phyloP scores from a whole-genome alignment of 1,140 invertebrate species.

The Bombus turneri region DNA sequence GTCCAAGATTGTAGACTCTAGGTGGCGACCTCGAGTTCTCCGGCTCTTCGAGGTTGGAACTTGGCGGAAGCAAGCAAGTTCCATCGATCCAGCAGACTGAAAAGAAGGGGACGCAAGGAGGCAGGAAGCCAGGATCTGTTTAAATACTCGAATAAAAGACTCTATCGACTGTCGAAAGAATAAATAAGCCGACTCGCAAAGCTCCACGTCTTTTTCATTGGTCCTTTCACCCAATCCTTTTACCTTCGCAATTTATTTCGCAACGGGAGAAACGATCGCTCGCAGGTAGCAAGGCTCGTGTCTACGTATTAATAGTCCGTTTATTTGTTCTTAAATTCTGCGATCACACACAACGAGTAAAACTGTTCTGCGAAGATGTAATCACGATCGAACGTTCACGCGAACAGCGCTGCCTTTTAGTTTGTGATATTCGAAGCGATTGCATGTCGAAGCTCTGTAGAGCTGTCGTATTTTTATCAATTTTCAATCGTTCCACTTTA shows the following conservation, averaged over 20 bases:
- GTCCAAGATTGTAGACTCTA: background rate
- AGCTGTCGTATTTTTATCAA: background rate
- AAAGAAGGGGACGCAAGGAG: too few species aligned
- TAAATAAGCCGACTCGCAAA: conserved; percentile 17
- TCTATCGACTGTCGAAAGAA: background rate
- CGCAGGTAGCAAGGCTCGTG: too few species aligned
- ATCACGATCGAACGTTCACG: background rate
- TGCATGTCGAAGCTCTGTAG: background rate
- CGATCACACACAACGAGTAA: background rate
- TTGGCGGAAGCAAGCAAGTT: background rate
- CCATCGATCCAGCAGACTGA: background rate
- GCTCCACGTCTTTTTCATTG: conserved; percentile 11
- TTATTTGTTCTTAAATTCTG: conserved; percentile 20
- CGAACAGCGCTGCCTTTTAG: background rate
- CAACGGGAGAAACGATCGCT: background rate
- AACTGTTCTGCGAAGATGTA: conserved; percentile 3
- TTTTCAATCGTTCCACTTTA: background rate
- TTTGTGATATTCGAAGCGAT: background rate
- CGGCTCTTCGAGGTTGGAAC: too few species aligned
- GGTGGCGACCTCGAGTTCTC: background rate
- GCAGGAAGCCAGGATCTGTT: background rate
- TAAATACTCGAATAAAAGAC: background rate
- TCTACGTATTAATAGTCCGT: conserved; percentile 9
- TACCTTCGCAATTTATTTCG: background rate
- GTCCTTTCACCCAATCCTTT: background rate